Conservation (phyloP, 2,113 vertebrate species). For the Grus americana region DNA sequence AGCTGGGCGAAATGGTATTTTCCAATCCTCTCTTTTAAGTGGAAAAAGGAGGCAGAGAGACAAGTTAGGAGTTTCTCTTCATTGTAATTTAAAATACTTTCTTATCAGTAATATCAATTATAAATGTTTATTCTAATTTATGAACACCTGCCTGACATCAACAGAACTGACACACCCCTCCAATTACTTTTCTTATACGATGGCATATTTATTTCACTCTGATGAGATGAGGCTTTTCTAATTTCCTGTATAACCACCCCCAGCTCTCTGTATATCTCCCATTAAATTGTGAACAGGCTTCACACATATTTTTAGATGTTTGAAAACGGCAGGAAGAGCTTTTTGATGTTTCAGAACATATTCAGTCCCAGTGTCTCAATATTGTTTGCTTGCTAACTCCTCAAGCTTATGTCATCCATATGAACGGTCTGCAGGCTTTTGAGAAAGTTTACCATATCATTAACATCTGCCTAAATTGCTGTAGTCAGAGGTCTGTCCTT, state of each 20-base stretch:
- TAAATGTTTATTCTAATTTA: slow-evolving; percentile 69
- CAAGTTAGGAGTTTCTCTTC: background rate
- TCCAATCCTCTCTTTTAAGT: background rate
- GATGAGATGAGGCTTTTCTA: slow-evolving; percentile 70
- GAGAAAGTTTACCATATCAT: slow-evolving; percentile 15
- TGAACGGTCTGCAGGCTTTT: slow-evolving; percentile 41
- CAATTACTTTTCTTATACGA: slow-evolving; percentile 67
- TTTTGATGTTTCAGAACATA: slow-evolving; percentile 76
- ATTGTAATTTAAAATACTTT: slow-evolving; percentile 35
- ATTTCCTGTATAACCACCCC: slow-evolving; percentile 76
- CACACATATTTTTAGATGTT: slow-evolving; percentile 74
- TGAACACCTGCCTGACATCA: slow-evolving; percentile 74
- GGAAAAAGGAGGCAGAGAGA: background rate
- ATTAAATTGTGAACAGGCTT: slow-evolving; percentile 79
- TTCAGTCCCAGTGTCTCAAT: background rate
- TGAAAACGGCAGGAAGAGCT: slow-evolving; percentile 74
- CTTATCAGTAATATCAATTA: slow-evolving; percentile 60
- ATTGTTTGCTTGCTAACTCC: slow-evolving; percentile 35
- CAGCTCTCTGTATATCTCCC: slow-evolving; percentile 67
- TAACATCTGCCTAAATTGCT: slow-evolving; percentile 54
- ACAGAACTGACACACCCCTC: slow-evolving; percentile 65
- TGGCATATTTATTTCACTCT: slow-evolving; percentile 70
- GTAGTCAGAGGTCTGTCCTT: slow-evolving; percentile 54
- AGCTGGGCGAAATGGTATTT: background rate
- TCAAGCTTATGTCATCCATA: slow-evolving; percentile 54